Percentiles rank a stretch among this genome's conserved stretches.
Conservation (phyloP, 1,140 invertebrate species). For the Heterodera carotae region DNA sequence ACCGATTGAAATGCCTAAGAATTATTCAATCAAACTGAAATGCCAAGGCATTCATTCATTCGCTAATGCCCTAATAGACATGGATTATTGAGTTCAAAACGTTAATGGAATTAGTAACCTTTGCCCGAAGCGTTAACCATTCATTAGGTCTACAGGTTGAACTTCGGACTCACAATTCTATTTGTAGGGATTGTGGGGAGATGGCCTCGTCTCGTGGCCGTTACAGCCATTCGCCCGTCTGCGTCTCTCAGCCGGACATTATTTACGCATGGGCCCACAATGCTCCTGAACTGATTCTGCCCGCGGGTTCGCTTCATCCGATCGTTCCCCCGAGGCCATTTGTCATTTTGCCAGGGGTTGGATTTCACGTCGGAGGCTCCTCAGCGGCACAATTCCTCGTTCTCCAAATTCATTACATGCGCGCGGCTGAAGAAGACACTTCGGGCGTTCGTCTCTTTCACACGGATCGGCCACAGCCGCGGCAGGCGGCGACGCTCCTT, state of each 20-base stretch:
- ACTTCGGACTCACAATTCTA: too few species aligned
- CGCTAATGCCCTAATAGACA: too few species aligned
- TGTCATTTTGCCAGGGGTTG: constrained; percentile 66
- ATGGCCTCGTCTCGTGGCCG: constrained; percentile 72
- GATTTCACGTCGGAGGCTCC: constrained; percentile 70
- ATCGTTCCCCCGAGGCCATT: not conserved
- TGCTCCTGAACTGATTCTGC: constrained; percentile 81
- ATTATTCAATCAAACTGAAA: too few species aligned
- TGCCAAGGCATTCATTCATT: too few species aligned
- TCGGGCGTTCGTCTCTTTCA: constrained; percentile 55
- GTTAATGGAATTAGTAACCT: too few species aligned
- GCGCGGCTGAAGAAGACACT: constrained; percentile 65
- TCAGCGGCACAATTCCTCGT: constrained; percentile 70
- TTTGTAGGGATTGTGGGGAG: constrained; percentile 82
- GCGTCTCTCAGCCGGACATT: constrained; percentile 72
- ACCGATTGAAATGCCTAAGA: too few species aligned
- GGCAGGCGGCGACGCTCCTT: constrained; percentile 58
- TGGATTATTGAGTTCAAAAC: too few species aligned
- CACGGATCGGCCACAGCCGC: constrained; percentile 55
- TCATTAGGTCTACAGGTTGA: too few species aligned
- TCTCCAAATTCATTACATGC: constrained; percentile 89
- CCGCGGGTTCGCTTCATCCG: constrained; percentile 70
- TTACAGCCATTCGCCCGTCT: constrained; percentile 59
- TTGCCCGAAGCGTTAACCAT: too few species aligned
- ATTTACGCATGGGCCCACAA: constrained; percentile 96